phyloP scores from a whole-genome alignment of 2,113 vertebrate genomes.

The Gila orcuttii region DNA sequence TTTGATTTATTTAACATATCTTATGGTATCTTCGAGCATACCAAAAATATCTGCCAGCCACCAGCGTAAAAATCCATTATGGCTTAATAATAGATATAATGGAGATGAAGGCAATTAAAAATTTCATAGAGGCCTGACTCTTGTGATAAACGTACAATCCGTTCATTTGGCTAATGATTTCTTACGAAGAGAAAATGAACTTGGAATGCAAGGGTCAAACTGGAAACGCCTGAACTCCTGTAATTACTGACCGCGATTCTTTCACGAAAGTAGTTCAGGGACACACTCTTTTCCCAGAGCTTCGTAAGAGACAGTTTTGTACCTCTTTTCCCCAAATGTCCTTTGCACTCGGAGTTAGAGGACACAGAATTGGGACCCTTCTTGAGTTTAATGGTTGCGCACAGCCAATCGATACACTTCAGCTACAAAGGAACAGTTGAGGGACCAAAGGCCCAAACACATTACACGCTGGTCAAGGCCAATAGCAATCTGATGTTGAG shows the following conservation, averaged over 20 bases:
- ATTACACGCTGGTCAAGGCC: slow-evolving; percentile 52
- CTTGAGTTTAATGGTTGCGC: slow-evolving; percentile 57
- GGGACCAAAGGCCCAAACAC: slow-evolving; percentile 55
- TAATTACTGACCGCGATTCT: slow-evolving; percentile 19
- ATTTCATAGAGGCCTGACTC: slow-evolving; percentile 1
- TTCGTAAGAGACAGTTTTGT: slow-evolving; percentile 18
- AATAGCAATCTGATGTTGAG: slow-evolving; percentile 45
- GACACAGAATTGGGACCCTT: slow-evolving; percentile 51
- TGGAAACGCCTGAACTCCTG: slow-evolving; percentile 1
- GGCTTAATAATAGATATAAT: slow-evolving; percentile 37
- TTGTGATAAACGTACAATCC: not conserved
- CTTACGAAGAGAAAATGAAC: not conserved
- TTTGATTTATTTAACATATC: slow-evolving; percentile 12
- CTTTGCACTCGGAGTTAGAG: slow-evolving; percentile 55
- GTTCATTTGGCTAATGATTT: slow-evolving; percentile 32
- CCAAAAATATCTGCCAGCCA: not conserved
- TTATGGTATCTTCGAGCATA: slow-evolving; percentile 21
- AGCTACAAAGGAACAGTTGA: slow-evolving; percentile 55
- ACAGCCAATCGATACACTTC: slow-evolving; percentile 59
- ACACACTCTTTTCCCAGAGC: slow-evolving; percentile 11
- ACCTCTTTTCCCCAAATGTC: slow-evolving; percentile 33
- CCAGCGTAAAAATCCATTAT: slow-evolving; percentile 3
- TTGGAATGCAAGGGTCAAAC: not conserved
- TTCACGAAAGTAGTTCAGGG: slow-evolving; percentile 8
- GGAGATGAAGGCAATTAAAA: slow-evolving; percentile 35